Percentiles rank a stretch among this genome's conserved stretches.
phyloP scores from a whole-genome alignment of 2,888 invertebrate genomes.

The Agrilus cyanescens region DNA sequence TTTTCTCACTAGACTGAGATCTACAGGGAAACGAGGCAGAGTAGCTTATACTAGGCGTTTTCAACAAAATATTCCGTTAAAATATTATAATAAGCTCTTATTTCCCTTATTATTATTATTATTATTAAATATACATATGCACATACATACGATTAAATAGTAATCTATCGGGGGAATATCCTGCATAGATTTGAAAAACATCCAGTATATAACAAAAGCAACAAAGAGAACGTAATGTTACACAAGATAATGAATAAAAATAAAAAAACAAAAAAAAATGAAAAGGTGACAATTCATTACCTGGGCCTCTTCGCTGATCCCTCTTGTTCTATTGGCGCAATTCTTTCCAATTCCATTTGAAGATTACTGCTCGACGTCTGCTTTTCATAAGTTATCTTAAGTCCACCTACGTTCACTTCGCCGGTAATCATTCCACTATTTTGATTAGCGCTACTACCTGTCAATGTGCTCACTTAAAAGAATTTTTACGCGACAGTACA shows the following conservation, averaged over 20 bases:
- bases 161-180: too few species aligned
- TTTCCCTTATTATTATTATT: too few species aligned
- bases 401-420: conserved; percentile 38
- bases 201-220: too few species aligned
- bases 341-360: conserved; percentile 34
- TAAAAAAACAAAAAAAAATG: too few species aligned
- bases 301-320: conserved; percentile 44
- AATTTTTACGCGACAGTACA: not conserved
- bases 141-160: too few species aligned
- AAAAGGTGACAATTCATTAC: conserved; percentile 28
- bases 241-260: too few species aligned
- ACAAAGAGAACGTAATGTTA: too few species aligned
- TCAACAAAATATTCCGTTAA: too few species aligned
- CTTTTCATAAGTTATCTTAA: conserved; percentile 45
- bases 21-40: conserved; percentile 20
- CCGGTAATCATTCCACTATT: conserved; percentile 24
- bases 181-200: too few species aligned
- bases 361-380: conserved; percentile 30
- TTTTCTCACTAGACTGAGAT: conserved; percentile 37
- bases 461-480: conserved; percentile 19
- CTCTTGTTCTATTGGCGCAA: conserved; percentile 34
- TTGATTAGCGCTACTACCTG: conserved; percentile 23
- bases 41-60: not conserved
- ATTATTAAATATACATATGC: too few species aligned
- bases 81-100: too few species aligned